Conservation (phyloP, 2,113 vertebrate species). For the Nothobranchius kuhntae region DNA sequence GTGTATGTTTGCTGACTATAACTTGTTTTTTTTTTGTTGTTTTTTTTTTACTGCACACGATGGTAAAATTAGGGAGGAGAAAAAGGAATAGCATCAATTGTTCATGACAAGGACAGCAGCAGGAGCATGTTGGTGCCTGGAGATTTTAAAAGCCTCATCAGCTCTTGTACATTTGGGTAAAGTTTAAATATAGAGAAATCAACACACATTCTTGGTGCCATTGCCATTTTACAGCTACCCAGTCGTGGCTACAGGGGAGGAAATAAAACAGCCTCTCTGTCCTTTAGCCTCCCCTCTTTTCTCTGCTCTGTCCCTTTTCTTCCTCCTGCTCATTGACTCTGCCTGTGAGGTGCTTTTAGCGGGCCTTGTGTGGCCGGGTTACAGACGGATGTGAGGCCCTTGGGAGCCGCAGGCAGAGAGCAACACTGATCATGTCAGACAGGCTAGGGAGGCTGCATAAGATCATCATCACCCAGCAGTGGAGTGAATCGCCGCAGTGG, state of each 20-base stretch:
- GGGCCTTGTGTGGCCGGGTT: constrained; percentile 58
- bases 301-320: constrained; percentile 43
- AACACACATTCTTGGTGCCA: constrained; percentile 45
- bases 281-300: constrained; percentile 58
- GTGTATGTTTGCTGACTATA: constrained; percentile 22
- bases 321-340: constrained; percentile 60
- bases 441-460: constrained; percentile 73
- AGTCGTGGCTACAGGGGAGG: constrained; percentile 27
- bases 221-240: constrained; percentile 33
- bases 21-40: constrained; percentile 17
- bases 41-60: constrained; percentile 34
- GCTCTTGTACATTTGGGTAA: constrained; percentile 40
- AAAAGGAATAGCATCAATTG: constrained; percentile 31
- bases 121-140: constrained; percentile 26
- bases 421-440: constrained; percentile 75
- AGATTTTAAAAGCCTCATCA: constrained; percentile 44
- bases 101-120: constrained; percentile 36
- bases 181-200: constrained; percentile 44
- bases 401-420: constrained; percentile 63
- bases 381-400: constrained; percentile 70
- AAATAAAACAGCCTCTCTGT: constrained; percentile 55
- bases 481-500: constrained; percentile 73
- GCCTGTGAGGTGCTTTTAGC: constrained; percentile 73
- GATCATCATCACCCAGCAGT: constrained; percentile 73
- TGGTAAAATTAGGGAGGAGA: constrained; percentile 42